Conservation (phyloP, 2,888 invertebrate genomes). For the Lumbricus terrestris region DNA sequence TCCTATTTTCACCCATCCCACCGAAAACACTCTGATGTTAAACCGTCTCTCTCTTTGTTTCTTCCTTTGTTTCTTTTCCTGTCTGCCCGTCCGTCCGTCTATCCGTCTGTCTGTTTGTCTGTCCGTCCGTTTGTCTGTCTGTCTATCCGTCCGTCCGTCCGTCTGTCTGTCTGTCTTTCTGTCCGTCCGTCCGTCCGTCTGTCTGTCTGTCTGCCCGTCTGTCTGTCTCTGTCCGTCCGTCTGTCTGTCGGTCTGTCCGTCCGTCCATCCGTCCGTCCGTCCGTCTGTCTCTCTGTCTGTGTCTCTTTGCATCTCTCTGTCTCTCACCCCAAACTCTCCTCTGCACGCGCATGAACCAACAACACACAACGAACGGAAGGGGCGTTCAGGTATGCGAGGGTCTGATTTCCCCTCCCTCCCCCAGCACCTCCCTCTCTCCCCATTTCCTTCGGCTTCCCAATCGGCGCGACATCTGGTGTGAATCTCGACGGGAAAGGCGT, state of each 20-base stretch:
- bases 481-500: slow-evolving; percentile 10
- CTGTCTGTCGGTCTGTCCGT: not conserved
- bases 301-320: not conserved
- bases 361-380: not conserved
- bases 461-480: slow-evolving; percentile 8
- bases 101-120: not conserved
- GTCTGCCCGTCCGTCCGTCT: too few relatives aligned
- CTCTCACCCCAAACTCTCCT: not conserved
- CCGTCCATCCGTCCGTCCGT: too few relatives aligned
- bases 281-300: too few relatives aligned
- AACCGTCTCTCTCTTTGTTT: not conserved
- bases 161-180: not conserved
- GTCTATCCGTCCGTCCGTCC: too few relatives aligned
- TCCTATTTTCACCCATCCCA: not conserved
- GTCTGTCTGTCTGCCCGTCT: not conserved
- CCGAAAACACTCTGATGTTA: not conserved
- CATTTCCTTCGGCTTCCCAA: not conserved
- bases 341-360: not conserved
- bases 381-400: not conserved
- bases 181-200: not conserved
- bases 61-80: not conserved
- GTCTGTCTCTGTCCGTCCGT: not conserved
- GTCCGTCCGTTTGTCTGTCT: not conserved
- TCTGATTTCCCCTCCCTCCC: not conserved
- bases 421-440: not conserved